Conservation (phyloP, 2,113 vertebrate species). For the Oplegnathus fasciatus region DNA sequence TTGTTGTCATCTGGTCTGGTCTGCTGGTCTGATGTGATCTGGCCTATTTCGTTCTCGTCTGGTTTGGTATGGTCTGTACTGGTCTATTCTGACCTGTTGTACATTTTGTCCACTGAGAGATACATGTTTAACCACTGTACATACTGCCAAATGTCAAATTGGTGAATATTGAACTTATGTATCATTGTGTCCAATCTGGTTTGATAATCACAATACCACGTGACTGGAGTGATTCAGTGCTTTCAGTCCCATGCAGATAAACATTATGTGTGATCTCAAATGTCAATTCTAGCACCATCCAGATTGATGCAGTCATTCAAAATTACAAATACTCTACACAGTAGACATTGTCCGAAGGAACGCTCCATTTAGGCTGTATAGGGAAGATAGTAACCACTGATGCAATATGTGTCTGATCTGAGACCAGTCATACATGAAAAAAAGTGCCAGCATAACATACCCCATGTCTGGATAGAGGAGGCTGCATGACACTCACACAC, state of each 20-base stretch:
- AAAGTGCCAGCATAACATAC: not conserved
- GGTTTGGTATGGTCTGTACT: not conserved
- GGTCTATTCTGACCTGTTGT: not conserved
- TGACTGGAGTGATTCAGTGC: too few species aligned
- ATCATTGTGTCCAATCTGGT: not conserved
- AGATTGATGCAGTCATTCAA: too few species aligned
- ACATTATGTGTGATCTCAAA: too few species aligned
- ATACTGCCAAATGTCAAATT: not conserved
- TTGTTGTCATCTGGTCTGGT: slow-evolving; percentile 3
- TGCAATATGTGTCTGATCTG: too few species aligned
- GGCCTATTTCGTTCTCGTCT: not conserved
- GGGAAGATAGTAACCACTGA: too few species aligned
- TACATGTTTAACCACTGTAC: not conserved
- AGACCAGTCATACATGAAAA: too few species aligned
- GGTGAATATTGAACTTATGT: not conserved
- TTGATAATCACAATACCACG: too few species aligned
- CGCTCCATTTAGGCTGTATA: too few species aligned
- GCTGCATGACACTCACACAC: not conserved
- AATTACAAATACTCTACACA: too few species aligned
- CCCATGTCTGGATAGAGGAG: not conserved
- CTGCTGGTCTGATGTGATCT: not conserved
- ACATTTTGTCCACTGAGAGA: not conserved
- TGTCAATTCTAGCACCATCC: too few species aligned
- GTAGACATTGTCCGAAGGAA: too few species aligned
- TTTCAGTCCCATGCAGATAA: too few species aligned